A percentile compares a stretch with the other conserved stretches of the same genome.
These are phyloP conservation scores for Lerema accius DNA, from an alignment of 1,140 invertebrate genomes.

Conservation along the genomic window DNA sequence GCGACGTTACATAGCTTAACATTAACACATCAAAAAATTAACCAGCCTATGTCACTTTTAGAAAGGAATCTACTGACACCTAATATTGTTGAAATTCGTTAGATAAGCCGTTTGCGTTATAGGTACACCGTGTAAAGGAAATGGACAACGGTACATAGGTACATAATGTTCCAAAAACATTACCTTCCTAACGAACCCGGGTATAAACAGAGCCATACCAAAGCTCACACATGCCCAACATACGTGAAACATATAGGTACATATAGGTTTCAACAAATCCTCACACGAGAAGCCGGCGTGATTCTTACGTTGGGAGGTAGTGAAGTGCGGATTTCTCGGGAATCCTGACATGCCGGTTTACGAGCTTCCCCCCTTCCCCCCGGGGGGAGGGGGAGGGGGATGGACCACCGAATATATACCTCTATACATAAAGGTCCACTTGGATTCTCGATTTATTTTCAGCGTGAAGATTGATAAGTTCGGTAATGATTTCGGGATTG, in stretches of 20 bases:
- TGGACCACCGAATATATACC: conserved; percentile 11
- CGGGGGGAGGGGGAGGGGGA: conserved; percentile 33
- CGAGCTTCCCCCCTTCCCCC: conserved; percentile 50
- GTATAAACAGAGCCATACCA: neutral
- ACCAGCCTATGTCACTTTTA: too few relatives aligned
- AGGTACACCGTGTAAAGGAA: too few relatives aligned
- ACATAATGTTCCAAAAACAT: too few relatives aligned
- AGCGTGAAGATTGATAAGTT: conserved; percentile 13
- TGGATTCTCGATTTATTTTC: conserved; percentile 26
- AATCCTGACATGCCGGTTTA: conserved; percentile 75
- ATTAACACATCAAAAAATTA: too few relatives aligned
- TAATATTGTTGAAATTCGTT: too few relatives aligned
- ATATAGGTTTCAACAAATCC: conserved; percentile 66
- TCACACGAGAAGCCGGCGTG: conserved; percentile 61
- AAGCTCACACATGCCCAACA: conserved; percentile 22
- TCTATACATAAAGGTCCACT: conserved; percentile 17
- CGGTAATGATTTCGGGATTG: conserved; percentile 23
- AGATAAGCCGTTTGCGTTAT: too few relatives aligned
- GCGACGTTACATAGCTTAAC: too few relatives aligned
- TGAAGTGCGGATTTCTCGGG: conserved; percentile 73
- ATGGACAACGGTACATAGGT: too few relatives aligned
- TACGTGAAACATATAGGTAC: too few relatives aligned
- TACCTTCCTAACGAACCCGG: too few relatives aligned
- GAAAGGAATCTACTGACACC: too few relatives aligned
- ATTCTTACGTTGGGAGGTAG: conserved; percentile 67